phyloP scores from a whole-genome alignment of 1,140 invertebrate species.

The Hylaeus volcanicus region DNA sequence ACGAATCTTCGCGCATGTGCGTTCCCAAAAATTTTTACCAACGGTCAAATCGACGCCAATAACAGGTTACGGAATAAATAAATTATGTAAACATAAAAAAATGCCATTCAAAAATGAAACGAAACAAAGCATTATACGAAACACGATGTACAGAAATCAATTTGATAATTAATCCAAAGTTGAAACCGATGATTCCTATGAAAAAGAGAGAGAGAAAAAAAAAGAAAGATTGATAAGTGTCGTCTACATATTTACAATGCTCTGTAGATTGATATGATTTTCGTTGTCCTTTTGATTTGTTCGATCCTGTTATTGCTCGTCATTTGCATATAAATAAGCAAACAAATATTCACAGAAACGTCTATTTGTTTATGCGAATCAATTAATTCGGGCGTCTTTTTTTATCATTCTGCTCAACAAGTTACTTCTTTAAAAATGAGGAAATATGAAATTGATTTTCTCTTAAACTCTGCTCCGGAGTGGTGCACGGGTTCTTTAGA shows the following conservation, averaged over 20 bases:
- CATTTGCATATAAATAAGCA: constrained; percentile 19
- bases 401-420: not conserved
- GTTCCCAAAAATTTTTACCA: not conserved
- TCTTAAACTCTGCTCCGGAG: constrained; percentile 37
- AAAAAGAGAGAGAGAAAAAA: not conserved
- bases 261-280: constrained; percentile 6
- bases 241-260: not conserved
- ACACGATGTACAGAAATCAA: not conserved
- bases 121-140: not conserved
- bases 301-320: constrained; percentile 16
- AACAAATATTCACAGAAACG: constrained; percentile 20
- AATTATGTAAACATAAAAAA: not conserved
- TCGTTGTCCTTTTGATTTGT: not conserved
- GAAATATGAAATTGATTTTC: not conserved
- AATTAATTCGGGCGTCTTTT: constrained; percentile 4
- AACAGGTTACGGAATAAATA: constrained; percentile 19
- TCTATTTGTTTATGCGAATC: constrained; percentile 1
- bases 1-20: constrained; percentile 27
- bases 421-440: constrained; percentile 5
- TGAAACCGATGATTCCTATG: not conserved
- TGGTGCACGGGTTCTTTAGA: constrained; percentile 26
- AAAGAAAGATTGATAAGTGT: not conserved
- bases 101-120: not conserved
- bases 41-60: constrained; percentile 23
- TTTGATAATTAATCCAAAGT: not conserved